These are phyloP conservation scores for Cirrhinus mrigala DNA, from an alignment of 2,797 vertebrate species.

Conservation along the genomic window DNA sequence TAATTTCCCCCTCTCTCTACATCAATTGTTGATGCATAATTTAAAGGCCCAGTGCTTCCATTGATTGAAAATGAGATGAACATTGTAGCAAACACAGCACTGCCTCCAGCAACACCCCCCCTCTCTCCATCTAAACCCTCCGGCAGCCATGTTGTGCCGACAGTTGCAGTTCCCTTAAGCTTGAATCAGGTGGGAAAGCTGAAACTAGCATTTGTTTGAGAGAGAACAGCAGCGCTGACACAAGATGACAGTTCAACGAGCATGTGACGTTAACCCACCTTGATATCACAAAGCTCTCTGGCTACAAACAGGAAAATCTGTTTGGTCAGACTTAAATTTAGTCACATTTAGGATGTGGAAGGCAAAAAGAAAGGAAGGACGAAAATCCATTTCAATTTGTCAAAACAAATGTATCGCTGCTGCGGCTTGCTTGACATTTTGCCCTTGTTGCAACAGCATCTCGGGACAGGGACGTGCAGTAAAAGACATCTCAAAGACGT, in stretches of 20 bases:
- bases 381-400: constrained; percentile 69
- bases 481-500: constrained; percentile 30
- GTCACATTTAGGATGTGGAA: constrained; percentile 69
- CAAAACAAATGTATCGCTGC: constrained; percentile 70
- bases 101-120: constrained; percentile 68
- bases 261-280: constrained; percentile 70
- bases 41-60: constrained; percentile 59
- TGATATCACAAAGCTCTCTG: constrained; percentile 63
- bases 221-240: constrained; percentile 65
- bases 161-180: constrained; percentile 48
- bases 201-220: constrained; percentile 27
- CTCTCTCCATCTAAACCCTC: constrained; percentile 47
- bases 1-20: constrained; percentile 59
- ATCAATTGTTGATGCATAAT: constrained; percentile 61
- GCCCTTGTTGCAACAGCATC: constrained; percentile 66
- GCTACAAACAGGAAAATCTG: constrained; percentile 67
- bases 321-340: constrained; percentile 73
- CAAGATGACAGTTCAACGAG: constrained; percentile 62
- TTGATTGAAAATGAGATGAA: constrained; percentile 61
- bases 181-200: constrained; percentile 49
- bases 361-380: constrained; percentile 53
- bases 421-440: constrained; percentile 62
- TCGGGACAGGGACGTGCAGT: constrained; percentile 32
- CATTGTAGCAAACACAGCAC: constrained; percentile 49
- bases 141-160: constrained; percentile 56